These are phyloP conservation scores for Takifugu flavidus DNA, from an alignment of 2,113 vertebrate genomes.

Conservation along the genomic window DNA sequence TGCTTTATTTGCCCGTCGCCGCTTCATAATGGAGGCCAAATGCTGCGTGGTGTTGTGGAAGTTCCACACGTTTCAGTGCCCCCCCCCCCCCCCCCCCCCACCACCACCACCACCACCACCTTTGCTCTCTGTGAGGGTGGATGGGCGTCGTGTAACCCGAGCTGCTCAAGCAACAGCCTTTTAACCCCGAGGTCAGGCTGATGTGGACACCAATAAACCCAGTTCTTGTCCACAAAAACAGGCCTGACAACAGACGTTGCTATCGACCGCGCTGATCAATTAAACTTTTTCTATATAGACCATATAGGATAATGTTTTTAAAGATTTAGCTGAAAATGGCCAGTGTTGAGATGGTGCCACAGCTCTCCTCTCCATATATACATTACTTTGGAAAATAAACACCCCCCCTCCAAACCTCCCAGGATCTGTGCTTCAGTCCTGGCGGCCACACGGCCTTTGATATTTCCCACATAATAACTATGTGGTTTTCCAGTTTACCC, in stretches of 20 bases:
- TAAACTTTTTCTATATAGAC: background rate
- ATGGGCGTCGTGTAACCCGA: conserved; percentile 53
- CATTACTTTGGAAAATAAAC: conserved; percentile 11
- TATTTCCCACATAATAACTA: conserved; percentile 65
- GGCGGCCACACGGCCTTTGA: conserved; percentile 60
- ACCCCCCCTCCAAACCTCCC: conserved; percentile 60
- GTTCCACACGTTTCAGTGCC: conserved; percentile 15
- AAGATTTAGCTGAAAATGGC: too few species aligned
- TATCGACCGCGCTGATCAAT: background rate
- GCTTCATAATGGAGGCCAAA: conserved; percentile 47
- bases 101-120: background rate
- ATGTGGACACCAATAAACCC: conserved; percentile 62
- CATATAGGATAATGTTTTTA: too few species aligned
- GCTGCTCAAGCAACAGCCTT: conserved; percentile 53
- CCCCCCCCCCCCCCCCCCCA: conserved; percentile 14
- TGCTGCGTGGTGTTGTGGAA: conserved; percentile 28
- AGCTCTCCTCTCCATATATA: conserved; percentile 3
- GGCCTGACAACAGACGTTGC: conserved; percentile 1
- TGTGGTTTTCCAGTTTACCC: conserved; percentile 57
- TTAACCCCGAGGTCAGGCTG: conserved; percentile 62
- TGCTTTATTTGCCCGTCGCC: conserved; percentile 28
- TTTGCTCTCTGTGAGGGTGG: conserved; percentile 19
- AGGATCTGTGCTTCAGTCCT: conserved; percentile 53
- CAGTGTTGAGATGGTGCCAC: background rate
- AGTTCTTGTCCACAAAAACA: conserved; percentile 28